Evolutionary conservation across 2,113 vertebrate species (phyloP).

Genomic region (Anas platyrhynchos): DNA sequence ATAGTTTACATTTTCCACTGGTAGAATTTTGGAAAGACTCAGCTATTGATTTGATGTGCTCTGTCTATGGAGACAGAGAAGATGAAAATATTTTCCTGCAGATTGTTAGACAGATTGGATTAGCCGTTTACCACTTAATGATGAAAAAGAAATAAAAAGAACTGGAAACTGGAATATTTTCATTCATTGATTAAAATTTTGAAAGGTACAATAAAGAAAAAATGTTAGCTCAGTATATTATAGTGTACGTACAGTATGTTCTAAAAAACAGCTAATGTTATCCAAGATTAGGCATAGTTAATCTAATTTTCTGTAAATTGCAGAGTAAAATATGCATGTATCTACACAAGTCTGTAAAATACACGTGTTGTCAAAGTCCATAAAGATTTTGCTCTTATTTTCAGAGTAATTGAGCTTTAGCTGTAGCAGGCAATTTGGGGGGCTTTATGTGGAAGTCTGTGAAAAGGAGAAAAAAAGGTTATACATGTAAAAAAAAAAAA

Average conservation of each 20-base stretch:
- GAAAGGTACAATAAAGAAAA: not conserved
- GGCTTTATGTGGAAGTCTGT: not conserved
- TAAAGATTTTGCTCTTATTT: constrained; percentile 1
- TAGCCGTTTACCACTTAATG: not conserved
- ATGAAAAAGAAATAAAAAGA: not conserved
- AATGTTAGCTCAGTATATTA: not conserved
- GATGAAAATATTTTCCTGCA: not conserved
- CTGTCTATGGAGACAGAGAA: not conserved
- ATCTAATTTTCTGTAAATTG: not conserved
- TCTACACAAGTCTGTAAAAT: not conserved
- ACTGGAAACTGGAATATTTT: not conserved
- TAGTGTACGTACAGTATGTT: not conserved
- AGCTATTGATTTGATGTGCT: not conserved
- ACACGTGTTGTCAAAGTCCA: not conserved
- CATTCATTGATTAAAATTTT: not conserved
- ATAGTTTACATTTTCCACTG: not conserved
- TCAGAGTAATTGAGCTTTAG: constrained; percentile 6
- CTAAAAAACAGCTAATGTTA: not conserved
- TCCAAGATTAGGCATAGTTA: not conserved
- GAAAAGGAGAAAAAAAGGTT: not conserved
- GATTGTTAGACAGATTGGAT: not conserved
- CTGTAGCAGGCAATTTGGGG: not conserved
- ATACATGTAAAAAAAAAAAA: not conserved
- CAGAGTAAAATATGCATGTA: not conserved
- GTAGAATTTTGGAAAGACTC: not conserved